phyloP scores from a whole-genome alignment of 1,140 invertebrate genomes.

The Macrostomum lignano region DNA sequence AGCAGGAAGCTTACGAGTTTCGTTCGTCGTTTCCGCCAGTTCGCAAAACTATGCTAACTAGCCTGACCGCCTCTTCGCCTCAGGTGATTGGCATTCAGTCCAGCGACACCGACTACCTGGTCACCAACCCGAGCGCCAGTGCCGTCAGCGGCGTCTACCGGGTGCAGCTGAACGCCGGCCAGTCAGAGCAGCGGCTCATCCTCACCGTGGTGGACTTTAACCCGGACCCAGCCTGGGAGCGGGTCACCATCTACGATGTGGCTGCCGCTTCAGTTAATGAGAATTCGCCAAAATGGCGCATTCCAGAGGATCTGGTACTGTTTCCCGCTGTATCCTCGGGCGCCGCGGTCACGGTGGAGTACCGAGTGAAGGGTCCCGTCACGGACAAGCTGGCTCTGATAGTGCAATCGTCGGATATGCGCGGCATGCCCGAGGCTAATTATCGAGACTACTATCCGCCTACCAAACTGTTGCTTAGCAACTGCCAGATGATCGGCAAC shows the following conservation, averaged over 20 bases:
- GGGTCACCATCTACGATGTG: slow-evolving; percentile 15
- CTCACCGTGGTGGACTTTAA: slow-evolving; percentile 20
- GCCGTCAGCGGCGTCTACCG: no score
- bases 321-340: slow-evolving; percentile 16
- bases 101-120: no score
- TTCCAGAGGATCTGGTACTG: slow-evolving; percentile 21
- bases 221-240: slow-evolving; percentile 15
- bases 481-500: neutral
- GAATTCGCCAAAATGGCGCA: slow-evolving; percentile 10
- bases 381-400: slow-evolving; percentile 20
- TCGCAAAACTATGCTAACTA: neutral
- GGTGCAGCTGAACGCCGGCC: no score
- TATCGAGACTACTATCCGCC: neutral
- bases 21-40: slow-evolving; percentile 5
- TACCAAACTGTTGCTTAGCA: neutral
- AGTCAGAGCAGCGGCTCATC: slow-evolving; percentile 4
- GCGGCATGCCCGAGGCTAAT: neutral
- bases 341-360: slow-evolving; percentile 12
- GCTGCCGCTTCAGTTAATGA: slow-evolving; percentile 7
- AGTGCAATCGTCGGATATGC: slow-evolving; percentile 9
- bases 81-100: no score
- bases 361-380: slow-evolving; percentile 11
- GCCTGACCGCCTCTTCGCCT: no score
- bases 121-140: no score
- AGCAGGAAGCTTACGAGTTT: slow-evolving; percentile 22